Evolutionary conservation across 2,797 vertebrate species (phyloP).

Genomic region (Tympanoctomys barrerae): DNA sequence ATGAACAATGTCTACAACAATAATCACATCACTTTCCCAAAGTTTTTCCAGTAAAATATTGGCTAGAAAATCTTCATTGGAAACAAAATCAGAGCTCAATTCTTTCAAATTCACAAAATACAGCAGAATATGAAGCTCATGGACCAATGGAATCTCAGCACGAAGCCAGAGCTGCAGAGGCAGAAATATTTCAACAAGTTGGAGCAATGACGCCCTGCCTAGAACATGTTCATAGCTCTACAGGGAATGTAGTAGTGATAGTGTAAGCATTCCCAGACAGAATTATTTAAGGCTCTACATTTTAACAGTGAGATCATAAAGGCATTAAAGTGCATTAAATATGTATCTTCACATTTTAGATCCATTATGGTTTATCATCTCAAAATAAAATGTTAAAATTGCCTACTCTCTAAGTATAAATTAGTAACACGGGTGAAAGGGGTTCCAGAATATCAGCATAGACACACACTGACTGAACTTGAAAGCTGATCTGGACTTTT

Average conservation of each 20-base stretch:
- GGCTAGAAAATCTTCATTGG: not conserved
- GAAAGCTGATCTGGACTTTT: constrained; percentile 41
- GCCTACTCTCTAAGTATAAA: constrained; percentile 66
- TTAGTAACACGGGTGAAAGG: constrained; percentile 61
- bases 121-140: not conserved
- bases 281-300: constrained; percentile 67
- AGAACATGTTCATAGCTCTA: constrained; percentile 61
- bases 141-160: constrained; percentile 16
- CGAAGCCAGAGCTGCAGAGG: constrained; percentile 42
- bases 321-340: constrained; percentile 79
- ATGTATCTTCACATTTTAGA: constrained; percentile 78
- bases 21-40: constrained; percentile 1
- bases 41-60: constrained; percentile 34
- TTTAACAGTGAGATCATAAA: constrained; percentile 74
- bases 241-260: constrained; percentile 22
- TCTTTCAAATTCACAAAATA: constrained; percentile 10
- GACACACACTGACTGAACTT: constrained; percentile 4
- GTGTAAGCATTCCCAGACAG: constrained; percentile 53
- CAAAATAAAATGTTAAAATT: constrained; percentile 76
- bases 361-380: constrained; percentile 72
- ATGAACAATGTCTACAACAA: not conserved
- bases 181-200: constrained; percentile 60
- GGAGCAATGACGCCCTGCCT: not conserved
- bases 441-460: constrained; percentile 51
- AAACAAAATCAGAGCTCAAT: not conserved